Evolutionary conservation across 2,797 vertebrate species (phyloP).

Genomic region (Telmatherina bonti): DNA sequence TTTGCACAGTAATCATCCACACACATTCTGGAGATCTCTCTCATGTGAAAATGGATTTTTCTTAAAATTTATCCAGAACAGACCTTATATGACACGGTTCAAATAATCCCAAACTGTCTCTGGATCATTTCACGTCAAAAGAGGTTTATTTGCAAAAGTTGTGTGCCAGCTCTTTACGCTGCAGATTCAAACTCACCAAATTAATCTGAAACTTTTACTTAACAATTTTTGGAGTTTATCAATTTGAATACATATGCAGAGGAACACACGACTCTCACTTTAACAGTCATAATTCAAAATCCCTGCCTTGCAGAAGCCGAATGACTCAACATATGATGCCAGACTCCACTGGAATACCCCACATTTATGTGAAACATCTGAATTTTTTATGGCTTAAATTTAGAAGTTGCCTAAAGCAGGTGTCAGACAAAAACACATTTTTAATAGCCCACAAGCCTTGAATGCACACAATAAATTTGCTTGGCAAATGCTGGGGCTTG

Average conservation of each 20-base stretch:
- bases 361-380: constrained; percentile 53
- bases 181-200: constrained; percentile 10
- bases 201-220: constrained; percentile 18
- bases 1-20: constrained; percentile 29
- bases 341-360: constrained; percentile 46
- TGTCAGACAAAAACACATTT: constrained; percentile 49
- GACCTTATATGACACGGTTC: not conserved
- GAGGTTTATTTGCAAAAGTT: not conserved
- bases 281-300: constrained; percentile 32
- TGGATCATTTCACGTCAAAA: constrained; percentile 8
- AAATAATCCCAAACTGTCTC: constrained; percentile 10
- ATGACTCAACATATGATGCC: constrained; percentile 51
- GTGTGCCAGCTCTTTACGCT: constrained; percentile 15
- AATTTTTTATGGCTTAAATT: constrained; percentile 52
- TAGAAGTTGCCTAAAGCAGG: constrained; percentile 42
- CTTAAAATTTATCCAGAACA: constrained; percentile 15
- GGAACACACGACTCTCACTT: constrained; percentile 21
- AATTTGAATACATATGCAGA: constrained; percentile 11
- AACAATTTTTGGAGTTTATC: constrained; percentile 12
- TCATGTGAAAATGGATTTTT: constrained; percentile 8
- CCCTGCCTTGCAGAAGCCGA: constrained; percentile 31
- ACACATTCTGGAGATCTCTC: constrained; percentile 31
- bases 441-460: constrained; percentile 40
- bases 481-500: constrained; percentile 35
- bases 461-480: constrained; percentile 28